A percentile compares a stretch with the other conserved stretches of the same genome.
These are phyloP conservation scores for Condylura cristata DNA, from an alignment of 2,113 vertebrate genomes.

Conservation along the genomic window DNA sequence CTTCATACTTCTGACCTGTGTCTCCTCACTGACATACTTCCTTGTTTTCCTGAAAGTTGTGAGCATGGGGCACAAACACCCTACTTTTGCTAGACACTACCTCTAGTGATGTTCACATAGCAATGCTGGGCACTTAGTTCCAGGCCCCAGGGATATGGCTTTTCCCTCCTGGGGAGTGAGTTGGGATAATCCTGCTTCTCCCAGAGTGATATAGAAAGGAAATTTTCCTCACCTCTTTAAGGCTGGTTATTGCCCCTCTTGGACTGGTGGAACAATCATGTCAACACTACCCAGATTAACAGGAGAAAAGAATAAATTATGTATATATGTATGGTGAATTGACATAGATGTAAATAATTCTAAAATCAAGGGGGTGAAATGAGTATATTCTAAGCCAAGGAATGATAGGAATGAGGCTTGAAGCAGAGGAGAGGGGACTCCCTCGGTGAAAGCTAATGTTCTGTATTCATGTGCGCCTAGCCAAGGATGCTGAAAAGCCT, in stretches of 20 bases:
- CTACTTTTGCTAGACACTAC: background rate
- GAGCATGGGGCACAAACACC: background rate
- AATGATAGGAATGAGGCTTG: background rate
- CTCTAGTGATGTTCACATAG: background rate
- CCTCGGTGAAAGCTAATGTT: too few relatives aligned
- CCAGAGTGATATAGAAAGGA: background rate
- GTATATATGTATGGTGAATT: too few relatives aligned
- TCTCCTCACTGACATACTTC: background rate
- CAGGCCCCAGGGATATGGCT: too few relatives aligned
- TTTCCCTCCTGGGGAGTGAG: background rate
- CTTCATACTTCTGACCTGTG: fast-evolving
- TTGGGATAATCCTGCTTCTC: background rate
- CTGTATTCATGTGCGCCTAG: too few relatives aligned
- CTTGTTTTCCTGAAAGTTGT: background rate
- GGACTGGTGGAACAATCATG: background rate
- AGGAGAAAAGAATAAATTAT: background rate
- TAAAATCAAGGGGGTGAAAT: background rate
- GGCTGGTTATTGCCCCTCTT: background rate
- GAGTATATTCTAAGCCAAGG: background rate
- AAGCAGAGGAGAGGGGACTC: background rate
- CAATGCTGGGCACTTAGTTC: background rate
- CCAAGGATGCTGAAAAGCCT: background rate
- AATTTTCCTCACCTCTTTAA: background rate
- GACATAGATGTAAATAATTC: background rate
- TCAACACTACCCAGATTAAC: background rate